Percentiles rank a stretch among this genome's conserved stretches.
Evolutionary conservation across 2,797 vertebrate species (phyloP).

Genomic region (Micrastur ruficollis): DNA sequence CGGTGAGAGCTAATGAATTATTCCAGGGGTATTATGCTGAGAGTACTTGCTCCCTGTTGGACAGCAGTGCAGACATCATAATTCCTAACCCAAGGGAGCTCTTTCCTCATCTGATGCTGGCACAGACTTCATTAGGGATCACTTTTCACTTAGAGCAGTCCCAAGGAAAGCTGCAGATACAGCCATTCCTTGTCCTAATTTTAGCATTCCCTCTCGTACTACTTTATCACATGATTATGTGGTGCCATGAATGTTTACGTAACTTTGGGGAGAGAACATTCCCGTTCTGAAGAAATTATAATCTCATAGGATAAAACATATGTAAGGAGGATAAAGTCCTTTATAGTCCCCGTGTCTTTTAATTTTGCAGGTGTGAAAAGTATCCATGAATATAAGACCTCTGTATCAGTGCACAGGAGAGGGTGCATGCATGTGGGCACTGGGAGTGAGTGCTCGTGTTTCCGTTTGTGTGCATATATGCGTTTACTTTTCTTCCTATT

Average conservation of each 20-base stretch:
- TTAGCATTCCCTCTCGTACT: not conserved
- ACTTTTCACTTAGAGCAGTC: not conserved
- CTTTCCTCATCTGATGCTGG: not conserved
- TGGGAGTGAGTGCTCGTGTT: not conserved
- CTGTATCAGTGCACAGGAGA: not conserved
- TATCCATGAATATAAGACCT: not conserved
- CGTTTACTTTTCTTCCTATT: not conserved
- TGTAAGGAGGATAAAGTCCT: not conserved
- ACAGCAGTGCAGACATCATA: not conserved
- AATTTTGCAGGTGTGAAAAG: not conserved
- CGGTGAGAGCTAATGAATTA: not conserved
- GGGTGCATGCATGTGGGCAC: rapidly evolving
- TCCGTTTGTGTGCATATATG: not conserved
- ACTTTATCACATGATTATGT: not conserved
- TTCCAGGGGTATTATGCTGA: not conserved
- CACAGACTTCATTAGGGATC: not conserved
- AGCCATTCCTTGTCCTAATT: not conserved
- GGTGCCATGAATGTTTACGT: not conserved
- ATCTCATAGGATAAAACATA: not conserved
- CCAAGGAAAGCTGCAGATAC: constrained; percentile 4
- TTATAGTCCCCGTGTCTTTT: not conserved
- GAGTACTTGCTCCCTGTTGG: not conserved
- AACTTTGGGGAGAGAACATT: not conserved
- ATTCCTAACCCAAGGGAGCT: not conserved
- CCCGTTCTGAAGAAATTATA: not conserved